phyloP scores from a whole-genome alignment of 2,113 vertebrate species.

The Salvator merianae region DNA sequence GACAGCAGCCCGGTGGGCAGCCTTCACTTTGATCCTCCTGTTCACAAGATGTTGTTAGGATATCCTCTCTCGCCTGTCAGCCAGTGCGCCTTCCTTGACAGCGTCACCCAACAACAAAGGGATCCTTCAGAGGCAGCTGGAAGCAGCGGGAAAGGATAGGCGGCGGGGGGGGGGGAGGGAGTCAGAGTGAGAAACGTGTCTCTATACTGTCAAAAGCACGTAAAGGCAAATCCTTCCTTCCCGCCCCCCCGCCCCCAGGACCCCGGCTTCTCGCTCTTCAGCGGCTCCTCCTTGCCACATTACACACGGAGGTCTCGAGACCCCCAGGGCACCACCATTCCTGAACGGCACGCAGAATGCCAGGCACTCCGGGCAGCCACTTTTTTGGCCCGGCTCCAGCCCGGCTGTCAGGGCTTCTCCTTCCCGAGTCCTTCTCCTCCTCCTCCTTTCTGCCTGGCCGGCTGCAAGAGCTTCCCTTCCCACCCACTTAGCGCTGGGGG shows the following conservation, averaged over 20 bases:
- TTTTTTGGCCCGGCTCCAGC: constrained; percentile 4
- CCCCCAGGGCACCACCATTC: neutral
- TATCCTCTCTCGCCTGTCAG: neutral
- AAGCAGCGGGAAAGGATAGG: no score
- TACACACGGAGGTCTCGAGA: neutral
- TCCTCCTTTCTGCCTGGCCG: neutral
- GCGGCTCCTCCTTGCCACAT: no score
- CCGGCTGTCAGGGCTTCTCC: constrained; percentile 11
- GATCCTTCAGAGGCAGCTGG: neutral
- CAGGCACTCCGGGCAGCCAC: neutral
- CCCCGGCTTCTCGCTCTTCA: no score
- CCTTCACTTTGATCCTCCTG: neutral
- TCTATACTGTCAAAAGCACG: neutral
- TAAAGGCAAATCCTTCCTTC: neutral
- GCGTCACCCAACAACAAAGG: neutral
- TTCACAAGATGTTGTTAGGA: no score
- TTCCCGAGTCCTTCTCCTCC: neutral
- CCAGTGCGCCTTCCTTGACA: neutral
- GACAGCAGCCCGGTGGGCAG: neutral
- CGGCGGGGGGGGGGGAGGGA: neutral
- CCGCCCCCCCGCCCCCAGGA: neutral
- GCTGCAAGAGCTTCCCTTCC: neutral
- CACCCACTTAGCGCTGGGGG: neutral
- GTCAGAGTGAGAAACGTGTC: neutral
- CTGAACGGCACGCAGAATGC: neutral